Base-by-base conservation (phyloP, 2,797 vertebrate genomes). In the Peromyscus melanophrys region DNA sequence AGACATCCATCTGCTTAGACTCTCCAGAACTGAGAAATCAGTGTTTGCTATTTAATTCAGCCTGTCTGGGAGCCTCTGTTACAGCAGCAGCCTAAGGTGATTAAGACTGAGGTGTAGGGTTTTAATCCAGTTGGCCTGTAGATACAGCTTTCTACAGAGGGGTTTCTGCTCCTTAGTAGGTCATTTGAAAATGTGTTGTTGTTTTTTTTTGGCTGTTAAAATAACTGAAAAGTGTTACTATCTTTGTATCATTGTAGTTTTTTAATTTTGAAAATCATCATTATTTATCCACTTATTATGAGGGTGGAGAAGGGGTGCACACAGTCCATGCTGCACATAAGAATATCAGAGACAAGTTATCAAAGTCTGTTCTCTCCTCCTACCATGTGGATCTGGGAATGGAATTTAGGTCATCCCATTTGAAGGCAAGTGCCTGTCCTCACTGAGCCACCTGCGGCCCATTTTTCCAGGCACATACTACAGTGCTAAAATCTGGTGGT, bases 171-270 rank as follows among this genome's bases (percentile, higher is more conserved):
- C 43, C 34, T 77, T 69, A 86, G 2, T 69, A 78, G 40, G n/a
- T 88, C 46, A 92, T 49, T 87, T 93, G 49, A 86, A 92, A 96
- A 67, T 85, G 34, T 52, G 37, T 8, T 21, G 21, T 57, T 57
- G 7, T 59, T 8, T 83, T 13, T 77, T 82, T 34, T 81, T 81
- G 29, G 6, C 89, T 96, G 46, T 83, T 94, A 77, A 49, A 93
- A 71, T 94, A 52, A 92, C n/a, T 90, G 82, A 34, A 29, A 94
- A 57, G 10, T 89, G 59, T 89, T 97, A n/a, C 14, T 90, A 65
- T 55, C 57, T 73, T 88, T 87, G 43, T 43, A 40, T 21, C 27
- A 29, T 65, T 65, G 31, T 10, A 25, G n/a, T 6, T 6, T 46
- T 86, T 71, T 37, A 29, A 87, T 40, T 73, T 57, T 88, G 63